Evolutionary conservation across 2,113 vertebrate species (phyloP), one percentile per base, ranked within the genome.

Genomic region (Xenotilapia leptura): DNA sequence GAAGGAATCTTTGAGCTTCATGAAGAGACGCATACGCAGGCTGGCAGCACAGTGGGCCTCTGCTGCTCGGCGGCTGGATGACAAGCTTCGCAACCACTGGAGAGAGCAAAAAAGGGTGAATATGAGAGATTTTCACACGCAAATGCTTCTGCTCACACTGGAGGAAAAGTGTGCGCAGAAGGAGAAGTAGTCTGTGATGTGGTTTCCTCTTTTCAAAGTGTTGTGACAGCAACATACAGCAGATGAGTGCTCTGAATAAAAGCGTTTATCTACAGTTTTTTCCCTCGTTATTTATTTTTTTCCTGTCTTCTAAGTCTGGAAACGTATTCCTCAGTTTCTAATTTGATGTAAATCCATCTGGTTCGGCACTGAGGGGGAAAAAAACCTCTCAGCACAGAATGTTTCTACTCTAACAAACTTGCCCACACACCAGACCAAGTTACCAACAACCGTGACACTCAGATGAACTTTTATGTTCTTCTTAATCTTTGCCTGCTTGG

Each of bases 1-100:
- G 54, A 99, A 99, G 91, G 98, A 99, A 84, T 99, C 99, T 0
- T 96, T 99, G 58, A 98, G 97, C 95, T 99, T 99, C 95, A 99
- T 99, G 98, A 98, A 98, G 96, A 97, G 97, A 89, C 96, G 99
- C 86, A 97, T 98, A 73, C 96, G 97, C 87, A 96, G 97, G 89
- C 91, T 99, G 95, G 96, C 96, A 0, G 93, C 94, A 11, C 98
- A 99, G 93, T 99, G 99, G 99, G 96, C 96, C 11, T 89, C 92
- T 6, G 98, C 97, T 0, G 97, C 98, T 26, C 96, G 88, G 58
- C 96, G 96, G 83, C 96, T 99, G 4, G 94, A 97, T 6, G 94
- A 93, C 95, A 97, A 96, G 84, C 96, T 99, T 80, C 95, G 89
- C 26, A 92, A 83, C 5, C 80, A 26, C 82, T 94, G 84, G 92